phyloP scores from a whole-genome alignment of 2,888 invertebrate species.

The Lottia scabra region DNA sequence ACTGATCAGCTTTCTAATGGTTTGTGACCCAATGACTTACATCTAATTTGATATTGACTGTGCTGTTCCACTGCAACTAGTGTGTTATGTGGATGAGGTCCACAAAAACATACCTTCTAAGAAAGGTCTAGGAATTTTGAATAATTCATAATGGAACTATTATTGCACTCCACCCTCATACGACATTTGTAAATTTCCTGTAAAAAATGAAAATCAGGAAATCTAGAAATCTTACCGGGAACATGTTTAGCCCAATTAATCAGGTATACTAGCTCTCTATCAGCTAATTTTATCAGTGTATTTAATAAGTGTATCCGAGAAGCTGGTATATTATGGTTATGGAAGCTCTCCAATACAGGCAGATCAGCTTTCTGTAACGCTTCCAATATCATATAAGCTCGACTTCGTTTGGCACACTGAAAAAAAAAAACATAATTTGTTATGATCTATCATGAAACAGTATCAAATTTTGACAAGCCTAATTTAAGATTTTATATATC shows the following conservation, averaged over 20 bases:
- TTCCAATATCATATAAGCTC: constrained; percentile 45
- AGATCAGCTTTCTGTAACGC: constrained; percentile 59
- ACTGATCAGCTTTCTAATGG: too few species aligned
- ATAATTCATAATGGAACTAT: too few species aligned
- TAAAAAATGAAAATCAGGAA: too few species aligned
- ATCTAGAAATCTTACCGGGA: constrained; percentile 51
- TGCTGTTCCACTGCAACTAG: too few species aligned
- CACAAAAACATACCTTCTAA: too few species aligned
- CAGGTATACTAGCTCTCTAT: constrained; percentile 61
- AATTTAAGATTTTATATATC: not conserved
- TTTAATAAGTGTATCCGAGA: constrained; percentile 56
- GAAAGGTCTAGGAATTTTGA: too few species aligned
- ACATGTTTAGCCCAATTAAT: constrained; percentile 67
- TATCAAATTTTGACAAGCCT: not conserved
- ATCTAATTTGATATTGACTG: too few species aligned
- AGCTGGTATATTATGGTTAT: constrained; percentile 55
- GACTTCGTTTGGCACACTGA: constrained; percentile 49
- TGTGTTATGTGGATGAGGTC: too few species aligned
- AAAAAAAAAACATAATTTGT: constrained; percentile 20
- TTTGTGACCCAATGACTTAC: too few species aligned
- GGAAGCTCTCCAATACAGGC: constrained; percentile 56
- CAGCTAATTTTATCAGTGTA: constrained; percentile 59
- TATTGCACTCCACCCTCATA: too few species aligned
- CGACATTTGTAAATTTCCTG: too few species aligned
- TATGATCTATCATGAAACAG: not conserved